These are phyloP conservation scores for Rhagophthalmus giganteus DNA, from an alignment of 2,888 invertebrate species.

Conservation along the genomic window DNA sequence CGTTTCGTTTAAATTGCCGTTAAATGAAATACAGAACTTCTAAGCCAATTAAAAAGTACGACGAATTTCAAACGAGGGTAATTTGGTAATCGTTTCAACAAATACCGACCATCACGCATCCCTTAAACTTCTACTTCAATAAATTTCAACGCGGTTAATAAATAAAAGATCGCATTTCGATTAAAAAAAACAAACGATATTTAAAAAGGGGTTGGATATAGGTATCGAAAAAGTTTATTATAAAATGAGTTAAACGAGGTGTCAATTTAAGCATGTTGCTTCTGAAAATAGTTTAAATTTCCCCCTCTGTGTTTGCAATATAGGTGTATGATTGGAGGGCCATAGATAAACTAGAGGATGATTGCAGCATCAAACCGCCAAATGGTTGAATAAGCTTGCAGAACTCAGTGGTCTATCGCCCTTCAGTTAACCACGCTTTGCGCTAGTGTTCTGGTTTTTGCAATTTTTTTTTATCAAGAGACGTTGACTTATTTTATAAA, in stretches of 20 bases:
- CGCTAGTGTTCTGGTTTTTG: conserved; percentile 28
- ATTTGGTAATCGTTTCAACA: too few species aligned
- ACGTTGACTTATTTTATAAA: conserved; percentile 29
- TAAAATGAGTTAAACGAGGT: conserved; percentile 26
- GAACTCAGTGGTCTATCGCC: conserved; percentile 38
- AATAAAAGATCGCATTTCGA: too few species aligned
- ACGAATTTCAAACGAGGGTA: too few species aligned
- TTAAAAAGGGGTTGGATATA: too few species aligned
- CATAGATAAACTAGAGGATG: conserved; percentile 38
- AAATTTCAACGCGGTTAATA: too few species aligned
- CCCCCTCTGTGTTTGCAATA: conserved; percentile 30
- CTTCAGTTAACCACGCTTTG: conserved; percentile 36
- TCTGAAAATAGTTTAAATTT: conserved; percentile 29
- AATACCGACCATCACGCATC: too few species aligned
- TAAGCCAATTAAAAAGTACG: too few species aligned
- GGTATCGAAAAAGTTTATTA: too few species aligned
- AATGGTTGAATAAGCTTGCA: conserved; percentile 30
- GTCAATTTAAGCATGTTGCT: conserved; percentile 25
- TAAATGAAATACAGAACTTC: too few species aligned
- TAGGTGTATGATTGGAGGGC: conserved; percentile 35
- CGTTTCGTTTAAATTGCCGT: too few species aligned
- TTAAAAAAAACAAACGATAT: too few species aligned
- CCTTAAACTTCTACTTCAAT: too few species aligned
- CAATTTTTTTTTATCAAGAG: conserved; percentile 31
- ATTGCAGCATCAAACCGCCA: conserved; percentile 36